Base-by-base conservation (phyloP, 2,113 vertebrate genomes). In the Epinephelus cyanopodus region DNA sequence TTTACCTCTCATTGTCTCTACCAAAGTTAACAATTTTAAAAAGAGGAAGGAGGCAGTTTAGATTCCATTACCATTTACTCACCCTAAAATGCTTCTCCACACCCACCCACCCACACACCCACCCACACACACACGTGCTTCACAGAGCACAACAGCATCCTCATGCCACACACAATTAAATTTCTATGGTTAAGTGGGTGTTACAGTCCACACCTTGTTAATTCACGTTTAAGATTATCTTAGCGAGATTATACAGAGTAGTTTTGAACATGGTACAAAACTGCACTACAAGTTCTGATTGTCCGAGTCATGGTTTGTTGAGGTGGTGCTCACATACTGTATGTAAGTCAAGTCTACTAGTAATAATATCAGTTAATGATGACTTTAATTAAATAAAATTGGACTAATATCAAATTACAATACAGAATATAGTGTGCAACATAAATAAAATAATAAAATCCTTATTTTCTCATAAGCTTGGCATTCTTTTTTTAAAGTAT, bases 11-110 rank as follows among this genome's bases (percentile, higher is more conserved):
- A 67, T 57, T 74, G 84, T 70, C 70, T 72, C 79, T 70, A 69
- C 25, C 79, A 78, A 85, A 37, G 4, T 60, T 57, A 6, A 18
- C 21, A 2, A n/a, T 69, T 65, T 60, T 42, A 13, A 18, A 18
- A 39, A 50, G 29, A 13, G 8, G 27, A 19, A n/a, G 5, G 37
- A 61, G 52, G 75, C 68, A 77, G 58, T 77, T 73, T 62, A 72
- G 61, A 91, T 92, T 91, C 82, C 79, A 71, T 71, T 72, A 2
- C 39, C 42, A 18, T 71, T 81, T 83, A 91, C 82, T 90, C 92
- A 91, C 76, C 75, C 70, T 42, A 21, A 83, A 85, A 61, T 37
- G 29, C 77, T 69, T 79, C 65, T 62, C 65, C 83, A 80, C 81
- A 62, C 48, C 12, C 72, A 82, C 37, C 14, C 65, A 81, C 33